phyloP scores from a whole-genome alignment of 2,888 invertebrate species.

The Drosophila birchii region DNA sequence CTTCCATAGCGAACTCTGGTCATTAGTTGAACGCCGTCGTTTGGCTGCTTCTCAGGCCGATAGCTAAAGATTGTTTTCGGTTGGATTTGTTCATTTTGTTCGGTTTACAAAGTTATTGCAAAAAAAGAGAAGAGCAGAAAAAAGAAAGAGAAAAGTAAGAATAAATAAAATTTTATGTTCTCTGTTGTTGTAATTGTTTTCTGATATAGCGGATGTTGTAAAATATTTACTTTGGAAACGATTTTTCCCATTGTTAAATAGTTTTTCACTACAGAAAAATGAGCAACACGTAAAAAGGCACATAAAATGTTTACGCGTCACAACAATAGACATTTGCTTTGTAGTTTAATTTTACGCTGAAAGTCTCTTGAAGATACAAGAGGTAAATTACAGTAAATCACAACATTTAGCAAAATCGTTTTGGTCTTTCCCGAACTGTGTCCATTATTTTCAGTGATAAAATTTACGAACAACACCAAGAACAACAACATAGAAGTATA shows the following conservation, averaged over 20 bases:
- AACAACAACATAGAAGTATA: slow-evolving; percentile 81
- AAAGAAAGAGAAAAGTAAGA: slow-evolving; percentile 78
- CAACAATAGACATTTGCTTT: slow-evolving; percentile 51
- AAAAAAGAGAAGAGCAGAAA: slow-evolving; percentile 70
- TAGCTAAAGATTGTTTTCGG: slow-evolving; percentile 29
- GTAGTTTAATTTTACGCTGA: slow-evolving; percentile 16
- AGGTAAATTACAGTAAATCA: slow-evolving; percentile 36
- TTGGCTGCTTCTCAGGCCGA: slow-evolving; percentile 51
- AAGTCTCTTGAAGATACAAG: slow-evolving; percentile 42
- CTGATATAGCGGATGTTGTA: slow-evolving; percentile 24
- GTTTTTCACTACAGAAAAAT: slow-evolving; percentile 57
- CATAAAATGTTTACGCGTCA: slow-evolving; percentile 67
- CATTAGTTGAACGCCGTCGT: slow-evolving; percentile 58
- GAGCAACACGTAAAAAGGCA: slow-evolving; percentile 58
- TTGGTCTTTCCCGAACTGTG: slow-evolving; percentile 33
- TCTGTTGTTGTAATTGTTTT: slow-evolving; percentile 66
- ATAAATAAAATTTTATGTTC: slow-evolving; percentile 76
- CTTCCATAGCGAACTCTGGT: slow-evolving; percentile 49
- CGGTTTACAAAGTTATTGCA: slow-evolving; percentile 35
- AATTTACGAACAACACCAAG: slow-evolving; percentile 78
- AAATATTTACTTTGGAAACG: slow-evolving; percentile 45
- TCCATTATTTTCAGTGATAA: slow-evolving; percentile 40
- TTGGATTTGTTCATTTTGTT: slow-evolving; percentile 5
- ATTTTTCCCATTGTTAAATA: slow-evolving; percentile 56
- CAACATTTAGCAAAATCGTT: slow-evolving; percentile 59